Percentiles rank a stretch among this genome's conserved stretches.
Conservation (phyloP, 1,140 invertebrate species). For the Sitobion miscanthi region DNA sequence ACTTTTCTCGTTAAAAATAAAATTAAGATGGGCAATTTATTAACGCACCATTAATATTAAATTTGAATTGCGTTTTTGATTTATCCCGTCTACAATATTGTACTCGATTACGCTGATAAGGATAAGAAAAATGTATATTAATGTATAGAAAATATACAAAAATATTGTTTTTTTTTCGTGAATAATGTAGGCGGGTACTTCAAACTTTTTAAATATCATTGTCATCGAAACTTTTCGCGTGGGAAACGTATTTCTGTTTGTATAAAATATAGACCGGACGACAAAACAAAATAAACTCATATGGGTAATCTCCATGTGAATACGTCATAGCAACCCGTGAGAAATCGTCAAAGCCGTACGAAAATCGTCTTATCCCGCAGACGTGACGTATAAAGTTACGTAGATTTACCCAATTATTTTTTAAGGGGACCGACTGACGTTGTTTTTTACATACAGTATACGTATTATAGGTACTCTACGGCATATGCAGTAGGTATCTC, state of each 20-base stretch:
- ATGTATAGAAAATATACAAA: neutral
- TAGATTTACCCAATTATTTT: neutral
- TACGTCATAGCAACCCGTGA: neutral
- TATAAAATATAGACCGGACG: neutral
- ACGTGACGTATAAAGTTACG: neutral
- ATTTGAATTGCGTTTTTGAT: neutral
- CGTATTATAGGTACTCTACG: neutral
- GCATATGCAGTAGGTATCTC: no score
- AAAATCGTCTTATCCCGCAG: neutral
- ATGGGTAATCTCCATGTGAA: neutral
- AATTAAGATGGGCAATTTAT: neutral
- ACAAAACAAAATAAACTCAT: conserved; percentile 13
- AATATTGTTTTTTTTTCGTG: neutral
- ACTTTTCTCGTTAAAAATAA: neutral
- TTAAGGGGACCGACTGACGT: neutral
- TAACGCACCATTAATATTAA: neutral
- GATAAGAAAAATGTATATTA: neutral
- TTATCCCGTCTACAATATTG: neutral
- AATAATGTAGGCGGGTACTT: neutral
- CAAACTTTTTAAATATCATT: neutral
- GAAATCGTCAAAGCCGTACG: neutral
- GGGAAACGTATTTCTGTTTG: neutral
- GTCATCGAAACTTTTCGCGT: neutral
- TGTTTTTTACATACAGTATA: neutral
- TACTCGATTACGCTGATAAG: neutral